Percentiles rank a stretch among this genome's conserved stretches.
These are phyloP conservation scores for Catharus fuscescens DNA, from an alignment of 2,113 vertebrate species.

Conservation along the genomic window DNA sequence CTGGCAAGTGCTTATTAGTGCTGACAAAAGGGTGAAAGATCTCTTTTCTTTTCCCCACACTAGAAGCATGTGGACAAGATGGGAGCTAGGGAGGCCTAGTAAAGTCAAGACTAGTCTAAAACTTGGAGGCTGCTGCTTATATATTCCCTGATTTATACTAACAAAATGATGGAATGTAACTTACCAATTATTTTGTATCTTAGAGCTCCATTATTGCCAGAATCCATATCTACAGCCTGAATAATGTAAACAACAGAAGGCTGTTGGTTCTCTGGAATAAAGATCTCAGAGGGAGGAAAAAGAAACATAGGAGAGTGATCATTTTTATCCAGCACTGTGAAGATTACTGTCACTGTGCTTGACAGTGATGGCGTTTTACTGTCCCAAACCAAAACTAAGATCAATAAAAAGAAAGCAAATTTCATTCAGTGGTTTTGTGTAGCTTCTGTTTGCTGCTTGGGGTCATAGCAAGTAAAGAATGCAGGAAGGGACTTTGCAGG, in stretches of 20 bases:
- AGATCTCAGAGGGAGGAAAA: constrained; percentile 73
- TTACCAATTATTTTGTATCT: constrained; percentile 84
- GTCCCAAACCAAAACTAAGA: constrained; percentile 86
- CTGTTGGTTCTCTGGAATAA: constrained; percentile 86
- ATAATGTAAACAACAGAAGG: constrained; percentile 76
- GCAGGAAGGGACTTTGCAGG: no score
- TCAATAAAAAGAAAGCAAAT: neutral
- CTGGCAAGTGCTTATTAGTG: neutral
- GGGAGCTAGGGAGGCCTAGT: neutral
- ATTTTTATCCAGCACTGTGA: constrained; percentile 87
- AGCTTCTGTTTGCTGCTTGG: no score
- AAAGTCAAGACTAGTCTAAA: neutral
- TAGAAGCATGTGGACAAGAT: neutral
- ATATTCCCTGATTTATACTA: neutral
- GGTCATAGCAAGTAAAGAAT: no score
- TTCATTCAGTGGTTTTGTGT: neutral
- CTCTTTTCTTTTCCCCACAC: neutral
- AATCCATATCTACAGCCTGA: constrained; percentile 83
- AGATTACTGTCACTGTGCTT: constrained; percentile 75
- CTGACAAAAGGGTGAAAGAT: neutral
- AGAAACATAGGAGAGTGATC: constrained; percentile 85
- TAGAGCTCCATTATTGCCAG: constrained; percentile 81
- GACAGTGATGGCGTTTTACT: constrained; percentile 77
- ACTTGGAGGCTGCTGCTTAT: neutral
- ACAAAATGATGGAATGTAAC: neutral